Evolutionary conservation across 2,113 vertebrate genomes (phyloP).

Genomic region (Carassius carassius): DNA sequence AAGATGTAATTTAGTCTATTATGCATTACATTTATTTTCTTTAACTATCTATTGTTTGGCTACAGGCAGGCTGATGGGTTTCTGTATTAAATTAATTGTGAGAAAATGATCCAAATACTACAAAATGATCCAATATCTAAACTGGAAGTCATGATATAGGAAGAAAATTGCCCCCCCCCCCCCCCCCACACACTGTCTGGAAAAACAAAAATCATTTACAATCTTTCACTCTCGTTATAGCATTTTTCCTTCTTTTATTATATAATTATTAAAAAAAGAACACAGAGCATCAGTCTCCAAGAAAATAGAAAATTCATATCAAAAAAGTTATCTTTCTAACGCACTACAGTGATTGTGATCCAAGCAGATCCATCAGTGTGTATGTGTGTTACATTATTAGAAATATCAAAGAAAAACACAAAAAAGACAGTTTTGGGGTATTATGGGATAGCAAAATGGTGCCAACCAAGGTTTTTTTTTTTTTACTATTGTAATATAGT

Average conservation of each 20-base stretch:
- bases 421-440: too few species aligned
- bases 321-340: background rate
- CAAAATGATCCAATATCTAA: background rate
- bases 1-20: conserved; percentile 2
- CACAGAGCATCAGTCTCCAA: background rate
- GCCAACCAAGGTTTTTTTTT: too few species aligned
- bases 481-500: too few species aligned
- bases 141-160: background rate
- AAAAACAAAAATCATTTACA: background rate
- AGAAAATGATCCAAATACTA: conserved; percentile 9
- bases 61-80: background rate
- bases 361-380: conserved; percentile 14
- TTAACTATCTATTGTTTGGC: conserved; percentile 10
- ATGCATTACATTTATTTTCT: background rate
- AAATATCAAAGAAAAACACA: too few species aligned
- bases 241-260: background rate
- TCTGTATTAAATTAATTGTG: background rate
- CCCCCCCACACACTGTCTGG: background rate
- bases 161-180: background rate
- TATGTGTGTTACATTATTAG: background rate
- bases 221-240: background rate
- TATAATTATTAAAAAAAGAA: background rate
- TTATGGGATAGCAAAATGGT: too few species aligned
- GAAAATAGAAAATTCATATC: background rate
- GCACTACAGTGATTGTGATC: background rate